These are phyloP conservation scores for Lasioglossum figueresi DNA, from an alignment of 2,888 invertebrate genomes.

Conservation along the genomic window DNA sequence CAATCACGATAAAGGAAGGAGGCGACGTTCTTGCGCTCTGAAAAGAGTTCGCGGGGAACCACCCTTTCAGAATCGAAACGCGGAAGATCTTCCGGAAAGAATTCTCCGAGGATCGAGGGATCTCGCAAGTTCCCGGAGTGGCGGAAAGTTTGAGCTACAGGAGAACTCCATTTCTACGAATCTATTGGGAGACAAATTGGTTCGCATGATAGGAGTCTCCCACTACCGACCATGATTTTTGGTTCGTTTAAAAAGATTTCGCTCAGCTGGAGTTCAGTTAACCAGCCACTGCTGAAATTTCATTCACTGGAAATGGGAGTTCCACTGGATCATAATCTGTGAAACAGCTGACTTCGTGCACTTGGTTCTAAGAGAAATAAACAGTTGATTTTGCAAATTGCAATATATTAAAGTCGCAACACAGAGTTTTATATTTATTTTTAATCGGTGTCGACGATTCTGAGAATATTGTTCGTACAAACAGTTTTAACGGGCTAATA, in stretches of 20 bases:
- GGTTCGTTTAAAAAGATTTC: too few species aligned
- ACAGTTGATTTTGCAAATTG: neutral
- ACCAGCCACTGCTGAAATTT: too few species aligned
- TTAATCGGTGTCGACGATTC: too few species aligned
- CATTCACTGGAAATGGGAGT: too few species aligned
- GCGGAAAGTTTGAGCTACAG: neutral
- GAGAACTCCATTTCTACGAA: too few species aligned
- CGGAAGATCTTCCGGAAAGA: slow-evolving; percentile 6
- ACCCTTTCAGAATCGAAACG: neutral
- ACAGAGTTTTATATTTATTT: neutral
- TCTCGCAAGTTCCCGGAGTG: neutral
- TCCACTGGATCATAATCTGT: too few species aligned
- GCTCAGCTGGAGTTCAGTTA: too few species aligned
- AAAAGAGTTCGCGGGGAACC: slow-evolving; percentile 13
- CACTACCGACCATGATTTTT: too few species aligned
- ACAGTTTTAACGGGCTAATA: too few species aligned
- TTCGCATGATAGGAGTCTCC: too few species aligned
- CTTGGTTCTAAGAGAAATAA: neutral
- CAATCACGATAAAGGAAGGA: slow-evolving; percentile 52
- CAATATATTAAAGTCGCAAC: neutral
- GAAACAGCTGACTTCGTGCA: neutral
- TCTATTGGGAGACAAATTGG: too few species aligned
- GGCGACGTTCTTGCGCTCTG: slow-evolving; percentile 9
- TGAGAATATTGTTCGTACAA: too few species aligned
- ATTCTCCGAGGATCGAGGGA: neutral